Evolutionary conservation across 2,113 vertebrate species (phyloP).

Genomic region (Odontophorus gujanensis): DNA sequence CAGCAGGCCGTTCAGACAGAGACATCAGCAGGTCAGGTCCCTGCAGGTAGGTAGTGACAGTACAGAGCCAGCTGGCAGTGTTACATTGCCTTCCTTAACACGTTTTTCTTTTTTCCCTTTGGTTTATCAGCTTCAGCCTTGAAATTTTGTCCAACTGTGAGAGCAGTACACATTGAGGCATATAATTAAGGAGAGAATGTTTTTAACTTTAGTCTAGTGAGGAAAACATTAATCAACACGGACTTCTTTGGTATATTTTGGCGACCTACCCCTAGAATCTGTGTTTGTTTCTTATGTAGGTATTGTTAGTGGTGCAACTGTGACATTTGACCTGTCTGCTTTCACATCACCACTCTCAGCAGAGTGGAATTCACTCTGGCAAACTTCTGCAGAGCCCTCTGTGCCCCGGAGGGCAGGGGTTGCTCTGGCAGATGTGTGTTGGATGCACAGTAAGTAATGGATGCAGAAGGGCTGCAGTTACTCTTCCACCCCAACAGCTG

Average conservation of each 20-base stretch:
- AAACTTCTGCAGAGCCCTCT: accelerated
- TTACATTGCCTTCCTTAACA: background rate
- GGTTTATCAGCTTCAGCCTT: background rate
- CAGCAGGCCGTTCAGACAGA: background rate
- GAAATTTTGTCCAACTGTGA: background rate
- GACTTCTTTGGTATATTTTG: background rate
- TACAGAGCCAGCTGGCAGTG: background rate
- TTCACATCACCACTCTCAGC: background rate
- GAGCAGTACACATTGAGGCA: background rate
- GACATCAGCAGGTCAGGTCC: background rate
- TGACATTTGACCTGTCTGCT: background rate
- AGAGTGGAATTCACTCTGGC: background rate
- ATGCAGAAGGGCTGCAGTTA: background rate
- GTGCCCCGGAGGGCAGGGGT: background rate
- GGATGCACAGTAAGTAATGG: accelerated
- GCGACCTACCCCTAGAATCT: background rate
- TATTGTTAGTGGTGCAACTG: background rate
- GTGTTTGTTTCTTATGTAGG: background rate
- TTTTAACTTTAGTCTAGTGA: background rate
- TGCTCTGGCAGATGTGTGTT: background rate
- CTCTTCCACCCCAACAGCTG: background rate
- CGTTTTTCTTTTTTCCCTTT: background rate
- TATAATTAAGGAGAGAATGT: background rate
- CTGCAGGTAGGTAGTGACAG: background rate
- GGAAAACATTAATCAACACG: background rate